Evolutionary conservation across 2,113 vertebrate genomes (phyloP).

Genomic region (Oreochromis tanganicae): DNA sequence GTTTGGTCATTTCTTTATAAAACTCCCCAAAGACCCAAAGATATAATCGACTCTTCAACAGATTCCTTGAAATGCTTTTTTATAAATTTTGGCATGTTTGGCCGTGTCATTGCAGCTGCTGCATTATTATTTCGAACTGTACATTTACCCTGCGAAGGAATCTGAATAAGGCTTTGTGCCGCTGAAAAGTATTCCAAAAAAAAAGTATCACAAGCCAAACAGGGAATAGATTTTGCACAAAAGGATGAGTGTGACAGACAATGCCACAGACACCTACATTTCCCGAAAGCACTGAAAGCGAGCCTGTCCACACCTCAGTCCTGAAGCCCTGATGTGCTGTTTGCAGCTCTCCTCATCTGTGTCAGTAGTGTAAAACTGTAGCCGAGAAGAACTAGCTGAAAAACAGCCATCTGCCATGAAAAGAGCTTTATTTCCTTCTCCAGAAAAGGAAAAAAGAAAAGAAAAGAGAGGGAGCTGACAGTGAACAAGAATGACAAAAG

Average conservation of each 20-base stretch:
- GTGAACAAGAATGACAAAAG: conserved; percentile 15
- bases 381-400: background rate
- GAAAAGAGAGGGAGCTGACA: conserved; percentile 6
- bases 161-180: background rate
- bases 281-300: background rate
- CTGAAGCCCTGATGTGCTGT: background rate
- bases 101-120: background rate
- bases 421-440: background rate
- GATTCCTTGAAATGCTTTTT: background rate
- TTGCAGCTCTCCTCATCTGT: background rate
- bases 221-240: background rate
- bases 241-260: background rate
- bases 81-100: background rate
- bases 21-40: background rate
- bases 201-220: background rate
- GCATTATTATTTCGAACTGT: background rate
- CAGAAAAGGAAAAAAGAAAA: background rate
- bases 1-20: background rate
- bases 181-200: background rate
- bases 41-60: background rate
- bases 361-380: background rate
- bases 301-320: background rate
- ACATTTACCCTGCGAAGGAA: background rate
- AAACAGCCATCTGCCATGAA: background rate
- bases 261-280: background rate